Evolutionary conservation across 1,140 invertebrate species (phyloP), one percentile per base, ranked within the genome.

Genomic region (Euschistus heros): DNA sequence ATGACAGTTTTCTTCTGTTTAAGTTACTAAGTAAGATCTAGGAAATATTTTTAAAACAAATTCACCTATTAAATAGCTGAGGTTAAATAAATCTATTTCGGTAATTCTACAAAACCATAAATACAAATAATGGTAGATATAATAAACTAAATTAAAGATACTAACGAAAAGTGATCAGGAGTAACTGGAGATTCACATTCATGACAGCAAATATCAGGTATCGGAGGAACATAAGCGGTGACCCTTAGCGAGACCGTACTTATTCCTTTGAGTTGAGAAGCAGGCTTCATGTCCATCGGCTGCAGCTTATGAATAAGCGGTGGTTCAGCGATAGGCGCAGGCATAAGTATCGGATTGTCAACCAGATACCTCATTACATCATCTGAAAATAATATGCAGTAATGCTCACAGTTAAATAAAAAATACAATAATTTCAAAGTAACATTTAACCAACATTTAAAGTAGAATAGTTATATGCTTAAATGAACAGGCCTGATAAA

Each of bases 131-230:
- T 5, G 46, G 46, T 47, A 47, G 27, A 4, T 4, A 30, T 30
- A 30, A 30, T 30, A 30, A 30, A 30, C 2, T 30, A 30, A 4
- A 37, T 10, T 37, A 37, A 37, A 37, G n/a, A 59, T 37, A 22
- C 61, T 17, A 1, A 37, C 37, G 26, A 24, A 62, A 62, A 62
- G 17, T 62, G 61, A 62, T 62, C 37, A 15, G 17, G 2, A 17
- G n/a, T 62, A 47, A 62, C 37, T 5, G 22, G 30, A 44, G 61
- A 37, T 44, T 62, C 61, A 47, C 61, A 62, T 47, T 62, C 61
- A 44, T 44, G 30, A 62, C 61, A 62, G 5, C 18, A 20, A 20
- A 44, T 22, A 22, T 62, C 61, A 22, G 17, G 6, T 5, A 20
- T 57, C 6, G 13, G 13, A 50, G 47, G 4, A 13, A 37, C 13